These are phyloP conservation scores for Serrognathus titanus DNA, from an alignment of 2,888 invertebrate species.

Conservation along the genomic window DNA sequence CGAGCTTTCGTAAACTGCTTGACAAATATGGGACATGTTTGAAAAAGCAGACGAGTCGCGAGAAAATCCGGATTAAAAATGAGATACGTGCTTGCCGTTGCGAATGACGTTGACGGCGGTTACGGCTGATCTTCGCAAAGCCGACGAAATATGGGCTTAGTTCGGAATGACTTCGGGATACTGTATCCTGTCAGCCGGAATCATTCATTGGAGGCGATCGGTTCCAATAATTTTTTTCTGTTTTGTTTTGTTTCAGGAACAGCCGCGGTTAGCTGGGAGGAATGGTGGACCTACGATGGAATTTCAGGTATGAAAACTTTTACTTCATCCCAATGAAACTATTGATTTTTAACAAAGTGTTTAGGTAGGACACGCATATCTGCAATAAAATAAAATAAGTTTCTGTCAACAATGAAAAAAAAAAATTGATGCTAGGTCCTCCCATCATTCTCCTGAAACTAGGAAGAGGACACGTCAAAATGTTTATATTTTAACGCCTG, in stretches of 20 bases:
- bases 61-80: slow-evolving; percentile 50
- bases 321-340: too few relatives aligned
- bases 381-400: too few relatives aligned
- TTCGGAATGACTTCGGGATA: slow-evolving; percentile 14
- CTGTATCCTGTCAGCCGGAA: slow-evolving; percentile 27
- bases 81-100: slow-evolving; percentile 44
- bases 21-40: slow-evolving; percentile 27
- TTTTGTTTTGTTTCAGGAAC: slow-evolving; percentile 63
- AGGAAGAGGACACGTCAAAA: too few relatives aligned
- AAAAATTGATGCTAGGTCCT: too few relatives aligned
- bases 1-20: slow-evolving; percentile 20
- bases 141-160: slow-evolving; percentile 44
- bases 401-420: too few relatives aligned
- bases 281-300: slow-evolving; percentile 96
- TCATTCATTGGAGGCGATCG: slow-evolving; percentile 43
- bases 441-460: too few relatives aligned
- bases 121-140: slow-evolving; percentile 40
- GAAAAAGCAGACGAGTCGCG: slow-evolving; percentile 37
- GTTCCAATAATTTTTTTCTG: slow-evolving; percentile 25
- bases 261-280: slow-evolving; percentile 83
- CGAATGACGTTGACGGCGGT: slow-evolving; percentile 36
- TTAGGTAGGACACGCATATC: too few relatives aligned
- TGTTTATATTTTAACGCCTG: too few relatives aligned
- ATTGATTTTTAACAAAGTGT: too few relatives aligned
- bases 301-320: slow-evolving; percentile 75